phyloP scores from a whole-genome alignment of 1,140 invertebrate genomes.

The Latrodectus geometricus region DNA sequence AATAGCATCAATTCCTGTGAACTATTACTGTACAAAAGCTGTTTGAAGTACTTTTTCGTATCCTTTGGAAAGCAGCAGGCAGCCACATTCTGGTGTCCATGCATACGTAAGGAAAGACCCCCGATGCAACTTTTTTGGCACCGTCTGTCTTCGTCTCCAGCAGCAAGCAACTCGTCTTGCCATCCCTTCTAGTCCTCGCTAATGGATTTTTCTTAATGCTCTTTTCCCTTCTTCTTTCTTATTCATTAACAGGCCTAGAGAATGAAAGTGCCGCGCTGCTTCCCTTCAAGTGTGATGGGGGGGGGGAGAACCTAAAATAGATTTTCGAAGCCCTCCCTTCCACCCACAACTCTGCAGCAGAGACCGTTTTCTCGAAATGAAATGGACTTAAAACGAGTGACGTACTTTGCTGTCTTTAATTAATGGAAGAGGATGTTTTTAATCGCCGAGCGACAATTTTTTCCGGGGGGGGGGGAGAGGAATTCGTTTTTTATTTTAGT shows the following conservation, averaged over 20 bases:
- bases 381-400: slow-evolving; percentile 58
- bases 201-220: slow-evolving; percentile 58
- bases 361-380: slow-evolving; percentile 43
- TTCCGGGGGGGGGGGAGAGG: not conserved
- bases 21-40: too few species aligned
- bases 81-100: not conserved
- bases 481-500: too few species aligned
- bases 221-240: slow-evolving; percentile 29
- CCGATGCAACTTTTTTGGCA: not conserved
- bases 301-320: slow-evolving; percentile 50
- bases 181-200: slow-evolving; percentile 27
- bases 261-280: slow-evolving; percentile 11
- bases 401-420: slow-evolving; percentile 47
- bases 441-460: slow-evolving; percentile 43
- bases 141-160: slow-evolving; percentile 16
- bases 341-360: not conserved
- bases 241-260: slow-evolving; percentile 33
- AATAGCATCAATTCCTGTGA: too few species aligned
- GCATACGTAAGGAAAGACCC: not conserved
- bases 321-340: slow-evolving; percentile 46
- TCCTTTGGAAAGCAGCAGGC: not conserved
- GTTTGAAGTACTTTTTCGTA: too few species aligned
- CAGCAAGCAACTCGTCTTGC: slow-evolving; percentile 15
- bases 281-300: slow-evolving; percentile 3
- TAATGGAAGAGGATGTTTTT: slow-evolving; percentile 60